Percentiles rank a stretch among this genome's conserved stretches.
Evolutionary conservation across 2,888 invertebrate species (phyloP).

Genomic region (Anoncus sp.): DNA sequence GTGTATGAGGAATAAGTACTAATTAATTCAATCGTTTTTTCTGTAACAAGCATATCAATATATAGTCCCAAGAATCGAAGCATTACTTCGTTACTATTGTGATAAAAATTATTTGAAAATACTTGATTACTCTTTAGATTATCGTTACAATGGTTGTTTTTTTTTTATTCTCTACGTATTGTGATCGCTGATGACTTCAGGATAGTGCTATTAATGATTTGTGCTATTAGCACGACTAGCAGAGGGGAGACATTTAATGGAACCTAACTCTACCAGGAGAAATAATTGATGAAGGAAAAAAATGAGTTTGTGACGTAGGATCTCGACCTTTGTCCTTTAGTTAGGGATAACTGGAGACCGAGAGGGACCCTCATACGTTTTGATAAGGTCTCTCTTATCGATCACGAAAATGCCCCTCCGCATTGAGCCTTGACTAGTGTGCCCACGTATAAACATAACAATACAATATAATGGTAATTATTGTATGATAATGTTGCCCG

Average conservation of each 20-base stretch:
- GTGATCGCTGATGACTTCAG: no score
- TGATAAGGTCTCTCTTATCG: background rate
- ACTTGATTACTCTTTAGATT: background rate
- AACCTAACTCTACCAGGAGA: background rate
- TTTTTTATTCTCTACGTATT: background rate
- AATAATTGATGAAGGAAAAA: background rate
- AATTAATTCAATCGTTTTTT: no score
- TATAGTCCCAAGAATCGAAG: constrained; percentile 5
- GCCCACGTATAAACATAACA: background rate
- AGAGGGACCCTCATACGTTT: background rate
- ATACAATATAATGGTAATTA: background rate
- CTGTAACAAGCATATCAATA: no score
- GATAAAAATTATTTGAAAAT: background rate
- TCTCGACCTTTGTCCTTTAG: background rate
- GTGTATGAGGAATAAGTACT: no score
- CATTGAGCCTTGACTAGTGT: background rate
- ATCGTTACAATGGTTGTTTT: background rate
- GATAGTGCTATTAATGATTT: no score
- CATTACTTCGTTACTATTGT: background rate
- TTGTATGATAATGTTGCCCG: background rate
- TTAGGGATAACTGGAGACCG: background rate
- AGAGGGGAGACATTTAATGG: no score
- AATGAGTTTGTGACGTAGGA: background rate
- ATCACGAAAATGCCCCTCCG: background rate
- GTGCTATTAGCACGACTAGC: no score